A percentile compares a stretch with the other conserved stretches of the same genome.
Conservation (phyloP, 30 jellyfish, hydroid and myxozoan species). For the Aurelia aurita complex sp. Pacific region DNA sequence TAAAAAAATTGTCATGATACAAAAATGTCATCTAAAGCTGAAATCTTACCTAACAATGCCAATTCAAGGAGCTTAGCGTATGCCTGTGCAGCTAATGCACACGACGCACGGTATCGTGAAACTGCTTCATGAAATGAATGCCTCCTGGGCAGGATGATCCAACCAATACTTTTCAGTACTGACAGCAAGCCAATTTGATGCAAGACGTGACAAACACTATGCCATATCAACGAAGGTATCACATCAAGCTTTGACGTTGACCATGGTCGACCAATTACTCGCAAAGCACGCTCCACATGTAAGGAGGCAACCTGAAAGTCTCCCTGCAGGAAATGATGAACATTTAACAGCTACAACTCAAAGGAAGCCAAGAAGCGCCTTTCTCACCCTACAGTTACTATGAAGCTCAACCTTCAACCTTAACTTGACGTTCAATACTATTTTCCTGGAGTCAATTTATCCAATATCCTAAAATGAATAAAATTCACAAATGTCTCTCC, state of each 20-base stretch:
- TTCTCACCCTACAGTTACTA: too few relatives aligned
- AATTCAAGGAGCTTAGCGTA: slow-evolving; percentile 49
- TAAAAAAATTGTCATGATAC: too few relatives aligned
- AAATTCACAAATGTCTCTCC: too few relatives aligned
- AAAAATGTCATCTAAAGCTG: too few relatives aligned
- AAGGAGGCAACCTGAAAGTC: slow-evolving; percentile 33
- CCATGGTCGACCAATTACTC: slow-evolving; percentile 70
- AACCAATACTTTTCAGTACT: slow-evolving; percentile 56
- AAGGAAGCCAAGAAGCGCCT: too few relatives aligned
- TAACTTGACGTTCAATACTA: too few relatives aligned
- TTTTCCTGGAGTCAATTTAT: too few relatives aligned
- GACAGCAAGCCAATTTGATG: slow-evolving; percentile 64
- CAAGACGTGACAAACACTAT: slow-evolving; percentile 35
- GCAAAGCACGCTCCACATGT: slow-evolving; percentile 59
- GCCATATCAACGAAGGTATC: slow-evolving; percentile 62
- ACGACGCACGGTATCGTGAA: slow-evolving; percentile 35
- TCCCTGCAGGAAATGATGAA: slow-evolving; percentile 20
- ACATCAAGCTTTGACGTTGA: slow-evolving; percentile 56
- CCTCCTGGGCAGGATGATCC: slow-evolving; percentile 74
- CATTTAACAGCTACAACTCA: too few relatives aligned
- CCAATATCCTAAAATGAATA: too few relatives aligned
- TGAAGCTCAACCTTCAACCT: too few relatives aligned
- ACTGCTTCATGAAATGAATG: slow-evolving; percentile 45
- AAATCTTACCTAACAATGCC: slow-evolving; percentile 32
- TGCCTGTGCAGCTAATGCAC: slow-evolving; percentile 60